A percentile compares a stretch with the other conserved stretches of the same genome.
Conservation (phyloP, 2,113 vertebrate genomes). For the Baryphthengus martii region DNA sequence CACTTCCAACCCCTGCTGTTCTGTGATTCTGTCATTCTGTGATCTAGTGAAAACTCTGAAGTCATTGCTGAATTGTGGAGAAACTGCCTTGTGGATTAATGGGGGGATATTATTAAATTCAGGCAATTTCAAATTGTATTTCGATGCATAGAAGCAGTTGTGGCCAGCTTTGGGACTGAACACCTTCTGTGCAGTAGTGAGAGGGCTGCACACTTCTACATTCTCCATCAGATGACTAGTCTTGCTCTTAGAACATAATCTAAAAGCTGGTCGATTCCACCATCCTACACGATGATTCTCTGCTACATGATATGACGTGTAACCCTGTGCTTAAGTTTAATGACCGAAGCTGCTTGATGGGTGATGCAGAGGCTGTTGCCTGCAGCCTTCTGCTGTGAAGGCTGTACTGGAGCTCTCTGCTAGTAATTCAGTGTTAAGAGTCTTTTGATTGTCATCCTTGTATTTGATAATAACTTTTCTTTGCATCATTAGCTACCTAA, state of each 20-base stretch:
- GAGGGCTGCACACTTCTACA: neutral
- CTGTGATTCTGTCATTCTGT: no score
- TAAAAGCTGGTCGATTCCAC: neutral
- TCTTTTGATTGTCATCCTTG: neutral
- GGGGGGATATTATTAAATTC: neutral
- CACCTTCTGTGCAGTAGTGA: neutral
- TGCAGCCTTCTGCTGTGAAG: neutral
- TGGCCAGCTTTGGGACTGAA: neutral
- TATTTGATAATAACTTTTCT: neutral
- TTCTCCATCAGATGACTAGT: neutral
- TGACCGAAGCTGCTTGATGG: neutral
- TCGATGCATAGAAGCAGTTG: neutral
- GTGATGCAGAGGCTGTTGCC: neutral
- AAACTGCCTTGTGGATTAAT: neutral
- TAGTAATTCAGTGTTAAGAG: neutral
- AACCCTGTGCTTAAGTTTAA: neutral
- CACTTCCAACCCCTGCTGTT: no score
- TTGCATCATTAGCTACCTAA: neutral
- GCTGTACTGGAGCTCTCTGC: neutral
- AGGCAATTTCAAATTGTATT: neutral
- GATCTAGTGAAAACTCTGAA: neutral
- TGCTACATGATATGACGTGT: neutral
- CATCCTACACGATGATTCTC: neutral
- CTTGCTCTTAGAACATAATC: neutral
- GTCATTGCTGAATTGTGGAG: neutral